These are phyloP conservation scores for Mechanitis mazaeus DNA, from an alignment of 2,888 invertebrate genomes.

Conservation along the genomic window DNA sequence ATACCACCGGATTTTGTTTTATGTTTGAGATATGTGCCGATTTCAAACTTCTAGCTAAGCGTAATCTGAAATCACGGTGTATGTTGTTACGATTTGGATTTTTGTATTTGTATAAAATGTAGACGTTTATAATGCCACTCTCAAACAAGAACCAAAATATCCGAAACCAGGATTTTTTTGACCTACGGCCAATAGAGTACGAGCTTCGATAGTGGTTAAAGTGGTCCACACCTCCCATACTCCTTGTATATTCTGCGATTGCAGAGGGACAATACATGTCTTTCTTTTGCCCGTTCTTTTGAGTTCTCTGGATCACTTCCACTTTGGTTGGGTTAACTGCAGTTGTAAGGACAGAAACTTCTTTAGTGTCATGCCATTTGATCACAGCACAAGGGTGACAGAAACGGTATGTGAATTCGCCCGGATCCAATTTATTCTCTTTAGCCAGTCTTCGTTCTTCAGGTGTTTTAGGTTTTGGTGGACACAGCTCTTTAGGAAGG, in stretches of 20 bases:
- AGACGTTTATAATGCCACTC: slow-evolving; percentile 31
- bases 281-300: no score
- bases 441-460: neutral
- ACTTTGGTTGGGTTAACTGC: slow-evolving; percentile 27
- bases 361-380: slow-evolving; percentile 32
- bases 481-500: slow-evolving; percentile 26
- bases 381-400: slow-evolving; percentile 29
- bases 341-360: slow-evolving; percentile 24
- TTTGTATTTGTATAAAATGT: slow-evolving; percentile 30
- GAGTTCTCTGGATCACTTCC: slow-evolving; percentile 23
- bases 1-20: slow-evolving; percentile 16
- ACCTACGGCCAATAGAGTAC: slow-evolving; percentile 38
- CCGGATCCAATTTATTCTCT: slow-evolving; percentile 17
- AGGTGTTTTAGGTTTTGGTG: no score
- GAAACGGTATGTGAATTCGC: slow-evolving; percentile 30
- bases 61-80: slow-evolving; percentile 30
- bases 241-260: slow-evolving; percentile 32
- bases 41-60: slow-evolving; percentile 25
- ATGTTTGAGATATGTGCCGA: slow-evolving; percentile 7
- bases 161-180: slow-evolving; percentile 39
- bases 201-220: slow-evolving; percentile 42
- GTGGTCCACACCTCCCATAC: slow-evolving; percentile 41
- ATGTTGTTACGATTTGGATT: slow-evolving; percentile 16
- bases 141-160: slow-evolving; percentile 37
- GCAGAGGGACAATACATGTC: no score